phyloP scores from a whole-genome alignment of 2,888 invertebrate genomes.

The Argyra leucocephala region DNA sequence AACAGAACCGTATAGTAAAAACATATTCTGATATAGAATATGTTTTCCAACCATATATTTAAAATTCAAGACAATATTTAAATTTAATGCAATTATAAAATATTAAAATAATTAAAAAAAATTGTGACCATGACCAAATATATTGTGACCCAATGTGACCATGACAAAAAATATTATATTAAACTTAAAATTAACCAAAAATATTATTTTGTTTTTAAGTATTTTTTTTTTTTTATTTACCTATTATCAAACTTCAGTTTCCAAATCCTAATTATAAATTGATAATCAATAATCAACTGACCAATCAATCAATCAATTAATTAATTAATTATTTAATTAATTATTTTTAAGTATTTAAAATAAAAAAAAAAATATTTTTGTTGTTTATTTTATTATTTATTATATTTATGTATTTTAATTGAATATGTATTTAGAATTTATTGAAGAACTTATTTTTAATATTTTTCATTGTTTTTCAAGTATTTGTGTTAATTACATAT shows the following conservation, averaged over 20 bases:
- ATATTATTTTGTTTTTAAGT: background rate
- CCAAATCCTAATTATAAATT: background rate
- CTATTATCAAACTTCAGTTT: background rate
- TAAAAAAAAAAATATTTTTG: background rate
- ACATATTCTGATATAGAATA: too few species aligned
- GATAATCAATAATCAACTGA: background rate
- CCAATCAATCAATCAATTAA: background rate
- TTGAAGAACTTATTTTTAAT: too few species aligned
- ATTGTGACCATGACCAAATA: too few species aligned
- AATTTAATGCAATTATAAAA: too few species aligned
- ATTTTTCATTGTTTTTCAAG: too few species aligned
- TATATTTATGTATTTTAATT: background rate
- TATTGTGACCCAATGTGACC: too few species aligned
- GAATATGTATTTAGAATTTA: background rate
- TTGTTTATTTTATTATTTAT: background rate
- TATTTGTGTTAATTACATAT: too few species aligned
- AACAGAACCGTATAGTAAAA: too few species aligned
- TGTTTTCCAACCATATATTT: too few species aligned
- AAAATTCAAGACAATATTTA: too few species aligned
- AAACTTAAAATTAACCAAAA: background rate
- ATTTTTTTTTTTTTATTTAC: background rate
- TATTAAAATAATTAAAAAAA: too few species aligned
- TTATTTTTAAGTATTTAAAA: background rate
- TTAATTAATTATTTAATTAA: background rate
- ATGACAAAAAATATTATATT: too few species aligned